Evolutionary conservation across 2,113 vertebrate species (phyloP).

Genomic region (Chrysemys picta): DNA sequence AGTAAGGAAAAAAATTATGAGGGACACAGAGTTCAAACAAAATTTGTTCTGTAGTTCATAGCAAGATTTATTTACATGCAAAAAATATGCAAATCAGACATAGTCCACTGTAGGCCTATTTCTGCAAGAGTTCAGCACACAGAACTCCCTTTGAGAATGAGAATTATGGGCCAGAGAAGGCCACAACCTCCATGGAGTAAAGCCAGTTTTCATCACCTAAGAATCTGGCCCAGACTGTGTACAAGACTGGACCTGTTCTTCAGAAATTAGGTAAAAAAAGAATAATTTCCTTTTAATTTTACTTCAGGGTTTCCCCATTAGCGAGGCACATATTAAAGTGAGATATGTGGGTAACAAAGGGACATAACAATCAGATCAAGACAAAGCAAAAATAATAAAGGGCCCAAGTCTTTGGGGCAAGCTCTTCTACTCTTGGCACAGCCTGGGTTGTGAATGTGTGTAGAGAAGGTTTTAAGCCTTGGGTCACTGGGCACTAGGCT

Average conservation of each 20-base stretch:
- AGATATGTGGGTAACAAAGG: neutral
- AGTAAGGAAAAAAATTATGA: slow-evolving; percentile 64
- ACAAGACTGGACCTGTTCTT: neutral
- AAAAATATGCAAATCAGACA: neutral
- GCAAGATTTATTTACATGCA: neutral
- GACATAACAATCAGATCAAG: neutral
- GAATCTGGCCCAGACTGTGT: slow-evolving; percentile 5
- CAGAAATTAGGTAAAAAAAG: slow-evolving; percentile 14
- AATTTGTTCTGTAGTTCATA: slow-evolving; percentile 44
- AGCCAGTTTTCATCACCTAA: slow-evolving; percentile 2
- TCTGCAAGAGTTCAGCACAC: neutral
- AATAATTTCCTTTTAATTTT: neutral
- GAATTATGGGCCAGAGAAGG: neutral
- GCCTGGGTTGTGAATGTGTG: neutral
- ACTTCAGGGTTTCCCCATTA: neutral
- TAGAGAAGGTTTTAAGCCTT: neutral
- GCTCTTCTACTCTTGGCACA: neutral
- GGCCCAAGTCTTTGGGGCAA: neutral
- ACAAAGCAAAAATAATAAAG: neutral
- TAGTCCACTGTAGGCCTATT: neutral
- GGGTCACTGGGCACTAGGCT: neutral
- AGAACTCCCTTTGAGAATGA: neutral
- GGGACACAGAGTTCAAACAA: slow-evolving; percentile 61
- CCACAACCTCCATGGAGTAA: fast-evolving
- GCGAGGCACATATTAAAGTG: neutral